These are phyloP conservation scores for Drosophila longiperda DNA, from an alignment of 2,888 invertebrate genomes.

Conservation along the genomic window DNA sequence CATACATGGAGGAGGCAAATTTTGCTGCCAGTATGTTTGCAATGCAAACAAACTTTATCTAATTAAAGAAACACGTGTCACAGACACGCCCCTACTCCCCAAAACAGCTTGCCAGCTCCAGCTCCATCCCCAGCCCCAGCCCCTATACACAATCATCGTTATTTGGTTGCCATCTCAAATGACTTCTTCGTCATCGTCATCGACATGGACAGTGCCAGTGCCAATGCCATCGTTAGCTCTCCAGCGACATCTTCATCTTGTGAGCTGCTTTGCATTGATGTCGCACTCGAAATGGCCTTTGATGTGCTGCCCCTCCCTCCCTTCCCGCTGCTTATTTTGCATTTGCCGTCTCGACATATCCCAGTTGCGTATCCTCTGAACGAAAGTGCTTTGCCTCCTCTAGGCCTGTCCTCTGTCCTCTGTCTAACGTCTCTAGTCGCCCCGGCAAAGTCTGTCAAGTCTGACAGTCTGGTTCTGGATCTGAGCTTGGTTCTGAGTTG, in stretches of 20 bases:
- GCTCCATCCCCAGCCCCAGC: not conserved
- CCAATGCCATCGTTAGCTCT: conserved; percentile 13
- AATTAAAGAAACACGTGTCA: conserved; percentile 77
- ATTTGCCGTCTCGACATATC: conserved; percentile 66
- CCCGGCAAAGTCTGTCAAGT: conserved; percentile 32
- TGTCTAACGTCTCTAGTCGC: conserved; percentile 36
- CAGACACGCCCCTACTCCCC: conserved; percentile 36
- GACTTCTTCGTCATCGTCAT: conserved; percentile 23
- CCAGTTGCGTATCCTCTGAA: conserved; percentile 52
- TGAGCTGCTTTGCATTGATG: conserved; percentile 73
- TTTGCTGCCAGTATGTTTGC: conserved; percentile 77
- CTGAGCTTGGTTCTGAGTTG: conserved; percentile 11
- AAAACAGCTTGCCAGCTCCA: conserved; percentile 6
- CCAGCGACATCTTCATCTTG: conserved; percentile 37
- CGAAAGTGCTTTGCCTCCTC: conserved; percentile 20
- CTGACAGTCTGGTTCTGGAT: conserved; percentile 5
- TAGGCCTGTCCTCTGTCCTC: conserved; percentile 34
- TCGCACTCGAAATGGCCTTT: conserved; percentile 72
- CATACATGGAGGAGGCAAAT: conserved; percentile 33
- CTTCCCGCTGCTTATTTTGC: conserved; percentile 45
- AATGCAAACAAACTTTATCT: conserved; percentile 80
- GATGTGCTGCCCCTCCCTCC: conserved; percentile 44
- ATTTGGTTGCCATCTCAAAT: conserved; percentile 16
- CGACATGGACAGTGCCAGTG: conserved; percentile 12
- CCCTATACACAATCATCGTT: conserved; percentile 28